A percentile compares a stretch with the other conserved stretches of the same genome.
Evolutionary conservation across 2,113 vertebrate species (phyloP).

Genomic region (Chamaetylas fuelleborni): DNA sequence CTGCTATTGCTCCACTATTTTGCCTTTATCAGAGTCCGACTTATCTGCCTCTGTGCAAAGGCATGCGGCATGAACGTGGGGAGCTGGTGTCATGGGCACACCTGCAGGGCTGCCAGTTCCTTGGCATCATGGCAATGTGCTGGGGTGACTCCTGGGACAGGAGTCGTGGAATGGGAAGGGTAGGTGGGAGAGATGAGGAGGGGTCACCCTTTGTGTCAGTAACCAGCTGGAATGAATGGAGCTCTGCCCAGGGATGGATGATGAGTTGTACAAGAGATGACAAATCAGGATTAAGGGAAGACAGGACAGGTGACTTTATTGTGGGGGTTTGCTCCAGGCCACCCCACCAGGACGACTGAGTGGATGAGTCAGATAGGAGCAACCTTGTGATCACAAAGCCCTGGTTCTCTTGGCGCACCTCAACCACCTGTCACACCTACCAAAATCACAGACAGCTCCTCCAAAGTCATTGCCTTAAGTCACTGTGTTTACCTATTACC

Average conservation of each 20-base stretch:
- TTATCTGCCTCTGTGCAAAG: not conserved
- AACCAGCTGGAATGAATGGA: not conserved
- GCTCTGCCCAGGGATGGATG: not conserved
- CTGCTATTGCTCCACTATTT: not conserved
- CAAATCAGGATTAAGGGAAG: not conserved
- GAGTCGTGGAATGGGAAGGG: not conserved
- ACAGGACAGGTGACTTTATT: not conserved
- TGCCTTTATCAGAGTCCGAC: not conserved
- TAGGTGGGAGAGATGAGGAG: not conserved
- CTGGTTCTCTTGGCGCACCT: not conserved
- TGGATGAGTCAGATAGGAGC: not conserved
- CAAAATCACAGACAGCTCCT: not conserved
- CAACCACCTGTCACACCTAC: not conserved
- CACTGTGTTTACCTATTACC: not conserved
- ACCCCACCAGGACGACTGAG: rapidly evolving
- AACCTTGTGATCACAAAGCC: not conserved
- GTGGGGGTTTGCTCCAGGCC: not conserved
- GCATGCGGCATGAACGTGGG: not conserved
- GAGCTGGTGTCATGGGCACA: not conserved
- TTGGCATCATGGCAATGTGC: not conserved
- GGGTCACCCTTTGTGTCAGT: not conserved
- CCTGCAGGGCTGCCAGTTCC: not conserved
- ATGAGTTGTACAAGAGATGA: not conserved
- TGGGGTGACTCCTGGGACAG: not conserved
- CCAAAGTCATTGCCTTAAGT: not conserved